Conservation (phyloP, 2,797 vertebrate genomes). For the Parauchenoglanis ngamensis region DNA sequence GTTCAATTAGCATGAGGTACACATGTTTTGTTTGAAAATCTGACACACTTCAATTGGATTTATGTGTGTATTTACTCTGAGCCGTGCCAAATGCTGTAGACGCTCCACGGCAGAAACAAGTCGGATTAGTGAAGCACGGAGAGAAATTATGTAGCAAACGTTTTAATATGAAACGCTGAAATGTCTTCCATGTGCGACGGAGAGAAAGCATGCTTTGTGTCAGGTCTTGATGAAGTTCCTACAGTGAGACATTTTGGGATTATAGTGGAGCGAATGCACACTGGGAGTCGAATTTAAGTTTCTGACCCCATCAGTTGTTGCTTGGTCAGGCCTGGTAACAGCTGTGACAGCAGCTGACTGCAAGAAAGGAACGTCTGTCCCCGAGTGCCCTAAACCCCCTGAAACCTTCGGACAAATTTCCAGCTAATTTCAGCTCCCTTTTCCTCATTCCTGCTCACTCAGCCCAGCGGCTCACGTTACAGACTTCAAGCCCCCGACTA, state of each 20-base stretch:
- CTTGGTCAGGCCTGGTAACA: slow-evolving; percentile 54
- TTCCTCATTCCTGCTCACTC: background rate
- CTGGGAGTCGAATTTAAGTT: slow-evolving; percentile 23
- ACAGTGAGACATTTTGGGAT: background rate
- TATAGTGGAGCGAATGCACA: background rate
- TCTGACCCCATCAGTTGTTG: slow-evolving; percentile 60
- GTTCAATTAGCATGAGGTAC: background rate
- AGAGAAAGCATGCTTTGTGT: slow-evolving; percentile 8
- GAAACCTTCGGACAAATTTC: slow-evolving; percentile 20
- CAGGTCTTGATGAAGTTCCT: slow-evolving; percentile 14
- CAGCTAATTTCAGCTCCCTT: slow-evolving; percentile 16
- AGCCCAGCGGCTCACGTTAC: background rate
- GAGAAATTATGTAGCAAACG: background rate
- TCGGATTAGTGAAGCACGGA: background rate
- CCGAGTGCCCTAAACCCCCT: background rate
- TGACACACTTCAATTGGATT: background rate
- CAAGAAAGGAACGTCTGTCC: slow-evolving; percentile 34
- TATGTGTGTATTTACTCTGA: background rate
- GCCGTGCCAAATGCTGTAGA: background rate
- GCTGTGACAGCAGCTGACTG: slow-evolving; percentile 65
- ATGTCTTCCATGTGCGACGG: slow-evolving; percentile 7
- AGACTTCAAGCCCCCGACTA: background rate
- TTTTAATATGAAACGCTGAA: background rate
- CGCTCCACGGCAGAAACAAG: background rate
- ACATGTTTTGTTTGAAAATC: slow-evolving; percentile 1